These are phyloP conservation scores for Ariopsis seemanni DNA, from an alignment of 2,113 vertebrate species.

Conservation along the genomic window DNA sequence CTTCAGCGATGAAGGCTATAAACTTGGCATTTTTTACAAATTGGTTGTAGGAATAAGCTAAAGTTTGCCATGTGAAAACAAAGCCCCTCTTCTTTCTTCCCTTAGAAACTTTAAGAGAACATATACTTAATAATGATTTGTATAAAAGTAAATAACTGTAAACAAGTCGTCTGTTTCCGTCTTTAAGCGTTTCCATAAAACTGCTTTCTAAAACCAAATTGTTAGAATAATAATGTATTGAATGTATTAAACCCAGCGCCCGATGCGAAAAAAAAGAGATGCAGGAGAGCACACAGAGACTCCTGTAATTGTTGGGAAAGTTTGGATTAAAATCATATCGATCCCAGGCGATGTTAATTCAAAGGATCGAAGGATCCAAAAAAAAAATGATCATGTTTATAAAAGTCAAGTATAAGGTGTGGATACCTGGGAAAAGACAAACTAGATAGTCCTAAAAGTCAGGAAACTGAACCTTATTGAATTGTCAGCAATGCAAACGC, in stretches of 20 bases:
- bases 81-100: background rate
- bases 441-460: background rate
- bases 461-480: background rate
- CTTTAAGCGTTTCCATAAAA: background rate
- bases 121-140: background rate
- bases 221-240: background rate
- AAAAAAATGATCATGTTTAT: background rate
- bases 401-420: background rate
- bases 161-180: background rate
- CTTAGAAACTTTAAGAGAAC: background rate
- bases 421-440: background rate
- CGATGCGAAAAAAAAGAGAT: background rate
- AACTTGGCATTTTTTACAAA: background rate
- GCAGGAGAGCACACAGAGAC: background rate
- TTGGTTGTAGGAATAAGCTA: background rate
- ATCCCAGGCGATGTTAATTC: background rate
- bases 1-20: background rate
- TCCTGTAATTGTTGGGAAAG: background rate
- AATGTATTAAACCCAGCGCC: slow-evolving; percentile 10
- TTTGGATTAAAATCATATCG: background rate
- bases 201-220: background rate
- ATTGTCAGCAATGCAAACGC: background rate
- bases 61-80: background rate
- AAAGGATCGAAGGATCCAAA: background rate
- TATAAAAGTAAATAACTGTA: background rate